Evolutionary conservation across 2,113 vertebrate genomes (phyloP), one percentile per base, ranked within the genome.

Genomic region (Sebastes schlegelii): DNA sequence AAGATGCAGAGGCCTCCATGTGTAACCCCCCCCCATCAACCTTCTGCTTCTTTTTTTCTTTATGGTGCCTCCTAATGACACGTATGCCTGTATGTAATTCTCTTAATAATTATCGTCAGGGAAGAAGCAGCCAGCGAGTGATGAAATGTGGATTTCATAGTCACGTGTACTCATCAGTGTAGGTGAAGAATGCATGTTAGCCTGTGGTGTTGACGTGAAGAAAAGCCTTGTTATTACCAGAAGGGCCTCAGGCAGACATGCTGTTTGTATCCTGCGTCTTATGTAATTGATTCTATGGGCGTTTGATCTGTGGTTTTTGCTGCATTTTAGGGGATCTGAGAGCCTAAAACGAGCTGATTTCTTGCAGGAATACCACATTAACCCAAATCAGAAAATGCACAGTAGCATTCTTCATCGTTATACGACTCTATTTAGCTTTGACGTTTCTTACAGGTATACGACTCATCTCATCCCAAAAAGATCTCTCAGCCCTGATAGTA

Each of bases 41-140:
- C 51, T n/a, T 19, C 17, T 14, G 3, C 19, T 57, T 61, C 61
- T 58, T 57, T 26, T 76, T 57, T 26, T 76, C 77, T 85, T 83
- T 60, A 85, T 21, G 64, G 88, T 81, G 84, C 85, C 92, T 84
- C 93, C 83, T 94, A 94, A 95, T 94, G 85, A 94, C 85, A 95
- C 77, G 89, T 91, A 82, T 61, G 74, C 26, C 79, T 86, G 83
- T 89, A 19, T 93, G 91, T 89, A 90, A 92, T 91, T 88, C 88
- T 85, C 83, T 74, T 89, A 88, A 91, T 93, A 92, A 93, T 94
- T 79, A 90, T 92, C 17, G 54, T 89, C n/a, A 21, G 71, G 0
- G 23, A 66, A 82, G 77, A 64, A 77, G 65, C 26, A 67, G 67
- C 67, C 62, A 77, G 55, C 2, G n/a, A 74, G 87, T 79, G 91